These are phyloP conservation scores for Staurois parvus DNA, from an alignment of 2,797 vertebrate genomes.

Conservation along the genomic window DNA sequence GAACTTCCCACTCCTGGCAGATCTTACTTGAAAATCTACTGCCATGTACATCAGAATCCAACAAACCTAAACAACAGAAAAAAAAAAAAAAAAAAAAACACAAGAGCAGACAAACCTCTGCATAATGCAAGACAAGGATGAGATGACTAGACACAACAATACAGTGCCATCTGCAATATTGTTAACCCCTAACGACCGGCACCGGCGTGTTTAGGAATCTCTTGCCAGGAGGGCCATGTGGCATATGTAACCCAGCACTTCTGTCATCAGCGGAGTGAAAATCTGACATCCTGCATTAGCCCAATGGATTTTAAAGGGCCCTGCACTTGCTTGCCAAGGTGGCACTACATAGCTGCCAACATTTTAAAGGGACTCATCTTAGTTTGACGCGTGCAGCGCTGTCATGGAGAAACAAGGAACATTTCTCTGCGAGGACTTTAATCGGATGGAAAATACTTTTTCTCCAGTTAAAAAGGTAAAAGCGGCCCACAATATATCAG, in stretches of 20 bases:
- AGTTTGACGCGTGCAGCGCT: too few relatives aligned
- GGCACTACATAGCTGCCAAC: not conserved
- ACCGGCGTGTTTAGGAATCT: not conserved
- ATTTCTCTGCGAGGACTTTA: too few relatives aligned
- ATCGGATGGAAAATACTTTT: too few relatives aligned
- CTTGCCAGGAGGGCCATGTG: not conserved
- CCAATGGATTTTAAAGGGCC: not conserved
- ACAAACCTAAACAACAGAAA: not conserved
- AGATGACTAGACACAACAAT: conserved; percentile 6
- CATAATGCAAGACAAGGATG: not conserved
- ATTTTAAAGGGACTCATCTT: too few relatives aligned
- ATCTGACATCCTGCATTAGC: not conserved
- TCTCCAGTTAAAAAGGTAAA: too few relatives aligned
- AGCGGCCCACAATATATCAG: too few relatives aligned
- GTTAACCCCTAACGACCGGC: not conserved
- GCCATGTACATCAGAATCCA: not conserved
- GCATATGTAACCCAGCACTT: not conserved
- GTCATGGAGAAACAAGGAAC: too few relatives aligned
- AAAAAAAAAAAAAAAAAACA: not conserved
- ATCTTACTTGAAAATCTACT: not conserved
- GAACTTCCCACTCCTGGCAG: not conserved
- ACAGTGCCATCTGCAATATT: not conserved
- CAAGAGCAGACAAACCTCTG: not conserved
- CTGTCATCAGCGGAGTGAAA: not conserved
- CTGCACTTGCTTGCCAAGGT: conserved; percentile 3